Percentiles rank a stretch among this genome's conserved stretches.
These are phyloP conservation scores for Centroberyx gerrardi DNA, from an alignment of 2,797 vertebrate genomes.

Conservation along the genomic window DNA sequence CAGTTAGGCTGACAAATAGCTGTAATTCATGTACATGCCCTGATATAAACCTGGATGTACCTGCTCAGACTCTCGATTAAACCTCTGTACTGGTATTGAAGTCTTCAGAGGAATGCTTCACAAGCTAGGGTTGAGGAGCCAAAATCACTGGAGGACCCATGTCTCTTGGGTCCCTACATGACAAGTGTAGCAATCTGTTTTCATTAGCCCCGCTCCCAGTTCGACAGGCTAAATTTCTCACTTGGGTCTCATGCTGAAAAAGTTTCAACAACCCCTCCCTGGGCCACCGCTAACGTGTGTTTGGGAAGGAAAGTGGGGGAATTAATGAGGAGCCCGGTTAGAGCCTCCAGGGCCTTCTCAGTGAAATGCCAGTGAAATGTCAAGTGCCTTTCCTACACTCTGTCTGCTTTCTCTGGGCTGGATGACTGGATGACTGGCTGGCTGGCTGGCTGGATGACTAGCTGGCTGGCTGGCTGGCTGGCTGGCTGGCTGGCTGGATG, in stretches of 20 bases:
- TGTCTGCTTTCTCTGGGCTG: constrained; percentile 50
- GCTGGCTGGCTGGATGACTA: no score
- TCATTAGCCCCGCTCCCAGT: constrained; percentile 46
- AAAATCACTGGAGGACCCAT: constrained; percentile 19
- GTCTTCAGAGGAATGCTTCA: constrained; percentile 2
- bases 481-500: constrained; percentile 14
- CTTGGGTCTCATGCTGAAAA: constrained; percentile 37
- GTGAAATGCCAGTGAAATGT: constrained; percentile 82
- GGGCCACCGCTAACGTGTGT: constrained; percentile 47
- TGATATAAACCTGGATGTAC: background rate
- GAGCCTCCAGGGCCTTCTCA: constrained; percentile 61
- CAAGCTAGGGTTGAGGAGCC: constrained; percentile 4
- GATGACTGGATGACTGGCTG: constrained; percentile 8
- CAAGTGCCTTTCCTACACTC: constrained; percentile 77
- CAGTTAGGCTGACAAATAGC: background rate
- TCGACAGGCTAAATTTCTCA: constrained; percentile 41
- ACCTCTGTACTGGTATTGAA: background rate
- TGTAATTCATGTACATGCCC: background rate
- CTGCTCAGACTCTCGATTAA: constrained; percentile 5
- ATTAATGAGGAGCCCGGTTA: constrained; percentile 70
- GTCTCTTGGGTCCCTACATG: constrained; percentile 25
- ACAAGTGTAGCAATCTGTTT: constrained; percentile 49
- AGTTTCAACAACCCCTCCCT: constrained; percentile 47
- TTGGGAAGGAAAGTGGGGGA: constrained; percentile 50
- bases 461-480: no score